Evolutionary conservation across 1,140 invertebrate genomes (phyloP).

Genomic region (Helicoverpa armigera): DNA sequence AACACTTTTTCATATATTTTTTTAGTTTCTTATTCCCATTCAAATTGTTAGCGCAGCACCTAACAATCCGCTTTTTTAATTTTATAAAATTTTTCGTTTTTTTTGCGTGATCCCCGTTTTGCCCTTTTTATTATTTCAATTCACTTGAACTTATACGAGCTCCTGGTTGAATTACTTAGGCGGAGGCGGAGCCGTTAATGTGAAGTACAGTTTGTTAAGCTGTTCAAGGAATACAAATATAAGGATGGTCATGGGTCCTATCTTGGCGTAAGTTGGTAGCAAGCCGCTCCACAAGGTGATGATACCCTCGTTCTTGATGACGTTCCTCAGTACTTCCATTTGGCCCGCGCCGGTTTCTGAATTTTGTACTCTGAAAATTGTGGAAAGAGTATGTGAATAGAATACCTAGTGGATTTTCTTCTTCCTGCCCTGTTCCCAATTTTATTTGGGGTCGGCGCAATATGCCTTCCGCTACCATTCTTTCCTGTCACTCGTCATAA

Average conservation of each 20-base stretch:
- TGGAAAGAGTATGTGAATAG: neutral
- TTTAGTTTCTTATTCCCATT: too few relatives aligned
- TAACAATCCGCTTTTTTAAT: too few relatives aligned
- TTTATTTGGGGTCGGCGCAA: too few relatives aligned
- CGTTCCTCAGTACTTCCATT: conserved; percentile 93
- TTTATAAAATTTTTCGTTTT: too few relatives aligned
- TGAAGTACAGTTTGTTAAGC: conserved; percentile 90
- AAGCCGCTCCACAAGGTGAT: conserved; percentile 99
- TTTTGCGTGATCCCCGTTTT: too few relatives aligned
- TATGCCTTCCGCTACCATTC: too few relatives aligned
- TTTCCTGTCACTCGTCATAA: too few relatives aligned
- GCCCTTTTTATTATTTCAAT: too few relatives aligned
- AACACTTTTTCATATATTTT: too few relatives aligned
- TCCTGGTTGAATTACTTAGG: neutral
- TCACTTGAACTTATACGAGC: too few relatives aligned
- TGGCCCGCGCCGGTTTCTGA: conserved; percentile 97
- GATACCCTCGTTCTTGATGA: conserved; percentile 96
- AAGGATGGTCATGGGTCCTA: conserved; percentile 98
- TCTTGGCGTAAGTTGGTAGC: conserved; percentile 96
- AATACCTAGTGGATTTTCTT: neutral
- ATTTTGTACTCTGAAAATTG: conserved; percentile 95
- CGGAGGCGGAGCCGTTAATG: neutral
- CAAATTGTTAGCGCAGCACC: too few relatives aligned
- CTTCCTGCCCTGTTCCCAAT: too few relatives aligned
- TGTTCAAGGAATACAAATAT: conserved; percentile 99